These are phyloP conservation scores for Platypus cylindrus DNA, from an alignment of 2,888 invertebrate species.

Conservation along the genomic window DNA sequence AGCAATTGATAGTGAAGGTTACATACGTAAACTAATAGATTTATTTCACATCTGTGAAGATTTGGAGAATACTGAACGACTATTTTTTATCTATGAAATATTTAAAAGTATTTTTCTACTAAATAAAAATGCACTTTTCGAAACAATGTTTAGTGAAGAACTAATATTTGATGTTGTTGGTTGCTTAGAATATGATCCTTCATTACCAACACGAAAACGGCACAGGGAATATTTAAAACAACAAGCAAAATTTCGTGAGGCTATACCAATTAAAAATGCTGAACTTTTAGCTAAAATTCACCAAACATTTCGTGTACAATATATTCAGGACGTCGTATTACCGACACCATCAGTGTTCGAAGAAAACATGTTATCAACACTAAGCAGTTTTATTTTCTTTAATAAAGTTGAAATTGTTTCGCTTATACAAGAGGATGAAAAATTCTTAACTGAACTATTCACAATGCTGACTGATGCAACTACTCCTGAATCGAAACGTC, in stretches of 20 bases:
- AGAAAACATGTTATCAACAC: constrained; percentile 93
- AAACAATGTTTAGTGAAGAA: constrained; percentile 95
- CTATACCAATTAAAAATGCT: constrained; percentile 87
- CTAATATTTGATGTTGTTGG: constrained; percentile 96
- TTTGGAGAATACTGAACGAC: constrained; percentile 83
- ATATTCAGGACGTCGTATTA: constrained; percentile 96
- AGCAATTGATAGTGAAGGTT: constrained; percentile 87
- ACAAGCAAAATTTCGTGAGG: constrained; percentile 79
- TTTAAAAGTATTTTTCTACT: constrained; percentile 97
- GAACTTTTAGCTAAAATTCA: constrained; percentile 97
- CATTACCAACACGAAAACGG: constrained; percentile 69
- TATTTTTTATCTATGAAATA: constrained; percentile 94
- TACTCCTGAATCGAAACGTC: constrained; percentile 70
- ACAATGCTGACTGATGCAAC: constrained; percentile 81
- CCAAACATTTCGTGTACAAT: constrained; percentile 98
- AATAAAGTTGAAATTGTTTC: constrained; percentile 99
- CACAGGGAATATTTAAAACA: constrained; percentile 94
- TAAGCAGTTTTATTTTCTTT: constrained; percentile 98
- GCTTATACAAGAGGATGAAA: constrained; percentile 94
- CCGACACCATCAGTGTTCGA: constrained; percentile 99
- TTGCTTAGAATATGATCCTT: constrained; percentile 95
- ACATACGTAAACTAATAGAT: constrained; percentile 87
- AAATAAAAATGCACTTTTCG: constrained; percentile 93
- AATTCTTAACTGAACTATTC: constrained; percentile 90
- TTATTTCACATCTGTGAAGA: constrained; percentile 97